A percentile compares a stretch with the other conserved stretches of the same genome.
phyloP scores from a whole-genome alignment of 2,113 vertebrate genomes.

The Echinops telfairi region DNA sequence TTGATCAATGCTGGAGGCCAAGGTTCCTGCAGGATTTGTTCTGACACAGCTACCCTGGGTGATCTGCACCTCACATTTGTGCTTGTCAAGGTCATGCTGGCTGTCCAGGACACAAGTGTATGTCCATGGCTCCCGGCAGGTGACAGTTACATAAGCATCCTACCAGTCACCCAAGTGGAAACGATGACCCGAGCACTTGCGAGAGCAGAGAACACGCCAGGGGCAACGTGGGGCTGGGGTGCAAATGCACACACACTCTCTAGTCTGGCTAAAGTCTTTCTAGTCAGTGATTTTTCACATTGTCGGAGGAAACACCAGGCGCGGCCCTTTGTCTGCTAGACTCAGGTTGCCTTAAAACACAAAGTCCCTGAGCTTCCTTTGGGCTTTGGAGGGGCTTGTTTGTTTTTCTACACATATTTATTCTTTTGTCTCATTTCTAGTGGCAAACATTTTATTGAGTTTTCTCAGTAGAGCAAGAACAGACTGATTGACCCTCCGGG shows the following conservation, averaged over 20 bases:
- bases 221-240: not conserved
- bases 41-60: not conserved
- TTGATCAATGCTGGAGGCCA: not conserved
- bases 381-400: not conserved
- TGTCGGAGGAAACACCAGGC: not conserved
- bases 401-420: not conserved
- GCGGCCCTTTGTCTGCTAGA: not conserved
- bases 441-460: slow-evolving; percentile 46
- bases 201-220: slow-evolving; percentile 49
- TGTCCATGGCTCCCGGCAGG: slow-evolving; percentile 50
- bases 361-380: not conserved
- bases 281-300: slow-evolving; percentile 51
- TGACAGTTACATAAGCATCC: not conserved
- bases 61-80: not conserved
- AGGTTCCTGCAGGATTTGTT: not conserved
- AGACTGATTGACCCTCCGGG: slow-evolving; percentile 76
- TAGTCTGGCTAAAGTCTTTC: not conserved
- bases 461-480: slow-evolving; percentile 62
- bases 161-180: not conserved
- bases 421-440: slow-evolving; percentile 46
- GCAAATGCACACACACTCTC: not conserved
- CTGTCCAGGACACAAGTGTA: not conserved
- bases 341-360: not conserved
- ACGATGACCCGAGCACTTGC: not conserved
- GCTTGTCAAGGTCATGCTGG: slow-evolving; percentile 42